phyloP scores from a whole-genome alignment of 2,888 invertebrate species.

The Azorinus chamasolen region DNA sequence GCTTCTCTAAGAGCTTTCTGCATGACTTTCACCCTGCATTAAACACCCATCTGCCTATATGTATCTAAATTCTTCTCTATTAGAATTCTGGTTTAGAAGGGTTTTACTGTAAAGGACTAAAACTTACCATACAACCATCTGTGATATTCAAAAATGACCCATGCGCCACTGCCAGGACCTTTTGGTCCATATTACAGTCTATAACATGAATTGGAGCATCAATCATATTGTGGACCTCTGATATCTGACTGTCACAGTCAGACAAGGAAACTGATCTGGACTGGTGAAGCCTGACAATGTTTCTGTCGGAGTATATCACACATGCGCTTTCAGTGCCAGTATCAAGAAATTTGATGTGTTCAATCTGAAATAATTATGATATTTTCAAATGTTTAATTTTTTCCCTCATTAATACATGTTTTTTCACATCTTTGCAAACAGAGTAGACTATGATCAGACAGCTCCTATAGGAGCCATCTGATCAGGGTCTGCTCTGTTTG shows the following conservation, averaged over 20 bases:
- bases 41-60: no score
- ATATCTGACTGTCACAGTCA: conserved; percentile 27
- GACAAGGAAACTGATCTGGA: conserved; percentile 31
- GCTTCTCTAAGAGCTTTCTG: no score
- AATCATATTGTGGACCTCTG: conserved; percentile 76
- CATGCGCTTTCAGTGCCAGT: conserved; percentile 29
- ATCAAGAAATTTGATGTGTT: conserved; percentile 55
- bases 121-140: conserved; percentile 69
- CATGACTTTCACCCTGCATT: no score
- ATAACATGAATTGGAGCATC: conserved; percentile 72
- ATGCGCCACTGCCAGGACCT: conserved; percentile 72
- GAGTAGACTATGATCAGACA: no score
- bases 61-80: no score
- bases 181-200: conserved; percentile 61
- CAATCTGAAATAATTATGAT: conserved; percentile 58
- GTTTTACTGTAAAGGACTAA: no score
- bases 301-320: conserved; percentile 61
- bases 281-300: conserved; percentile 59
- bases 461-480: no score
- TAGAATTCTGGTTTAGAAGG: no score
- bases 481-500: no score
- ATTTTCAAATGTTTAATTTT: not conserved
- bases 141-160: conserved; percentile 59
- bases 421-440: no score
- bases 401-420: not conserved